Evolutionary conservation across 30 jellyfish, hydroid and myxozoan genomes (phyloP).

Genomic region (Turritopsis rubra): DNA sequence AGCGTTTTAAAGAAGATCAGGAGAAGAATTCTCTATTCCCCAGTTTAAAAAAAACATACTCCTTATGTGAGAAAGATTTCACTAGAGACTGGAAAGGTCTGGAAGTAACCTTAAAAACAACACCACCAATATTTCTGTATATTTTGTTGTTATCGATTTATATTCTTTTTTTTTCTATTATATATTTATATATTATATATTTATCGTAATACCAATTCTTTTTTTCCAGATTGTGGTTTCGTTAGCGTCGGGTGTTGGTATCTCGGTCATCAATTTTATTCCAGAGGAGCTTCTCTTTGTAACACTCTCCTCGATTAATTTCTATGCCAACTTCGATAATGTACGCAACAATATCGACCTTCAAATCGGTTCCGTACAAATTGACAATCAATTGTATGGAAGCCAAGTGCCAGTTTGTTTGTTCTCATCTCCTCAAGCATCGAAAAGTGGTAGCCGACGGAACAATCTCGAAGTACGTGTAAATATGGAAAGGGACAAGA

Average conservation of each 20-base stretch:
- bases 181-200: too few relatives aligned
- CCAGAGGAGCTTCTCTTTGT: slow-evolving; percentile 92
- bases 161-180: too few relatives aligned
- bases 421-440: slow-evolving; percentile 64
- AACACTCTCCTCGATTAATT: slow-evolving; percentile 52
- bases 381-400: slow-evolving; percentile 88
- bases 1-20: too few relatives aligned
- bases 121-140: too few relatives aligned
- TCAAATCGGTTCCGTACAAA: slow-evolving; percentile 34
- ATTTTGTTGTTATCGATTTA: too few relatives aligned
- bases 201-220: too few relatives aligned
- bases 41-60: too few relatives aligned
- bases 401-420: slow-evolving; percentile 68
- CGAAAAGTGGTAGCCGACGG: slow-evolving; percentile 32
- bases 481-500: slow-evolving; percentile 22
- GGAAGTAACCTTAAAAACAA: too few relatives aligned
- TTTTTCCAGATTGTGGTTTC: slow-evolving; percentile 55
- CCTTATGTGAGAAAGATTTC: too few relatives aligned
- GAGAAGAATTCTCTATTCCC: too few relatives aligned
- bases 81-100: too few relatives aligned
- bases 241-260: slow-evolving; percentile 84
- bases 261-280: slow-evolving; percentile 58
- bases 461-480: slow-evolving; percentile 16
- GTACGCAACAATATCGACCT: slow-evolving; percentile 1
- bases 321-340: slow-evolving; percentile 20